A percentile compares a stretch with the other conserved stretches of the same genome.
Conservation (phyloP, 2,888 invertebrate genomes). For the Buathra laborator region DNA sequence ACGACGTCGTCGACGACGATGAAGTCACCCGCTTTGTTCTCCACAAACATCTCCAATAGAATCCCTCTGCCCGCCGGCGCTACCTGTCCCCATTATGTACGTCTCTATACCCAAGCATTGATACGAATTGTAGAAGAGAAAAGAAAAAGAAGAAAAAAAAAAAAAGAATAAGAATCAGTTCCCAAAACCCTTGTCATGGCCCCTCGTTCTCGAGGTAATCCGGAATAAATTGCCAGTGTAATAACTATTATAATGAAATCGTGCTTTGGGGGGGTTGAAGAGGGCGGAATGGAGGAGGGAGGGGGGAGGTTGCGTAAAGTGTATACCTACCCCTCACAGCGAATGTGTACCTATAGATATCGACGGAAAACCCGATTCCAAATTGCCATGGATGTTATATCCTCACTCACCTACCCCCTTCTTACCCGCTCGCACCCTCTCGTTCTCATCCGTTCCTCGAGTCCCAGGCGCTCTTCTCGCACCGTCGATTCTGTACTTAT, state of each 20-base stretch:
- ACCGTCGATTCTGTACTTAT: conserved; percentile 62
- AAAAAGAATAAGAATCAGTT: conserved; percentile 33
- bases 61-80: conserved; percentile 39
- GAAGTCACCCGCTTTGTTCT: conserved; percentile 60
- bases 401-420: neutral
- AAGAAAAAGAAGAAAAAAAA: conserved; percentile 23
- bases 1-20: conserved; percentile 26
- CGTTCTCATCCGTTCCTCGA: neutral
- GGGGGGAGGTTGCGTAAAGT: neutral
- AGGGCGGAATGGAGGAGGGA: neutral
- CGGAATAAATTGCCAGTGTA: conserved; percentile 48
- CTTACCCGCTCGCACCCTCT: conserved; percentile 16
- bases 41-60: conserved; percentile 48
- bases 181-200: conserved; percentile 10
- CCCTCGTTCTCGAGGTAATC: conserved; percentile 18
- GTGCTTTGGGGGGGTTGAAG: conserved; percentile 26
- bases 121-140: conserved; percentile 21
- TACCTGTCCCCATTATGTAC: conserved; percentile 43
- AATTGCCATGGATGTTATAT: conserved; percentile 58
- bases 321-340: neutral
- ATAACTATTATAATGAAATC: conserved; percentile 53
- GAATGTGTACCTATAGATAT: conserved; percentile 22
- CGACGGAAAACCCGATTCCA: conserved; percentile 34
- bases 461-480: conserved; percentile 18
- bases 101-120: conserved; percentile 18